Base-by-base conservation (phyloP, 2,797 vertebrate species). In the Sebastes paucispinis region DNA sequence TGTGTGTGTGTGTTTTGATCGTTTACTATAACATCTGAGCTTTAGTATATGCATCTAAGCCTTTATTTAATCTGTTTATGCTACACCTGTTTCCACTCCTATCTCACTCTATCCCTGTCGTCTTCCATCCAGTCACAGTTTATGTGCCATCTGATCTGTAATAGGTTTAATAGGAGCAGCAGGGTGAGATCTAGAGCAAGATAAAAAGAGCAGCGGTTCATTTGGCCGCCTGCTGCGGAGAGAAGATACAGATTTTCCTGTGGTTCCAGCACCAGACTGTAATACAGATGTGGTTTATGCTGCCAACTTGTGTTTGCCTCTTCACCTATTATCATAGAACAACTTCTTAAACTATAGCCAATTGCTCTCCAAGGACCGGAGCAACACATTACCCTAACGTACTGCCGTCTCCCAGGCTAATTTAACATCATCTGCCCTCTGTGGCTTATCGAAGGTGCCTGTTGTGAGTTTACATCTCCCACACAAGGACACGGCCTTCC, bases 231-330 rank as follows among this genome's bases (percentile, higher is more conserved):
- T 43, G 64, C 39, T 65, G 64, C 25, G 27, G 3, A 57, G 24
- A 50, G 31, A 55, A 31, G 36, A 75, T 12, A 8, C 43, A 6
- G 5, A 20, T 75, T 36, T 39, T n/a, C 11, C 36, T 16, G 5
- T 34, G 39, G 16, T 60, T 69, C 50, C 34, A 43, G 69, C 50
- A 5, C n/a, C 18, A 58, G 16, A 39, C 43, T 67, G 29, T 39
- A 31, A 58, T 22, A 9, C 70, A 73, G 62, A 76, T 58, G 69
- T 74, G 27, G 3, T 55, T 75, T 73, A 58, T 60, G 39, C 75
- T 80, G 80, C 77, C 77, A 80, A 34, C 62, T 76, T 55, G 50
- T 36, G 52, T 83, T 83, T 69, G 63, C 25, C 69, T 81, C 52
- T 52, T 73, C 75, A 71, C 52, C 55, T 81, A 11, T 71, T 77